These are phyloP conservation scores for Proisotoma minuta DNA, from an alignment of 2,888 invertebrate species.

Conservation along the genomic window DNA sequence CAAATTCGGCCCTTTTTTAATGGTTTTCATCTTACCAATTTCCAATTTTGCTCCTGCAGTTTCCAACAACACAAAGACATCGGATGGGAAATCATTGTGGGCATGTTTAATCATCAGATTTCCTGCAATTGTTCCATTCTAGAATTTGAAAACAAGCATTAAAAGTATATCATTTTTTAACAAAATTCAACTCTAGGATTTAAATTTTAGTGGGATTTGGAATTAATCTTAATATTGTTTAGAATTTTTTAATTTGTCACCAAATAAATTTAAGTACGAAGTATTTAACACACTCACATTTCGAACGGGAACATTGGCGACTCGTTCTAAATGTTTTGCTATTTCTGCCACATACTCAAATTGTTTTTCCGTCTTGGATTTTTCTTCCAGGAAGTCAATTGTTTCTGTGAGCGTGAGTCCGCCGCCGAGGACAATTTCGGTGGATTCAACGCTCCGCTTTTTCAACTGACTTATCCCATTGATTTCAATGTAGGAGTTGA, in stretches of 20 bases:
- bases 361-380: slow-evolving; percentile 46
- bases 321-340: slow-evolving; percentile 62
- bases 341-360: slow-evolving; percentile 60
- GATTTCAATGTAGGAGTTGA: slow-evolving; percentile 27
- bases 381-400: slow-evolving; percentile 53
- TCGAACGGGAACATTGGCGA: slow-evolving; percentile 67
- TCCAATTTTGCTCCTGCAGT: slow-evolving; percentile 48
- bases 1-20: background rate
- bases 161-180: too few species aligned
- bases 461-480: slow-evolving; percentile 31
- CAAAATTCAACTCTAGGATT: too few species aligned
- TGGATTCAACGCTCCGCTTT: slow-evolving; percentile 25
- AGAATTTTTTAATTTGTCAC: too few species aligned
- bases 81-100: slow-evolving; percentile 66
- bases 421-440: slow-evolving; percentile 53
- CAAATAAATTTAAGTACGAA: too few species aligned
- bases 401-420: slow-evolving; percentile 59
- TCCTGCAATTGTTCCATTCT: slow-evolving; percentile 62
- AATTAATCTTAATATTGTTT: too few species aligned
- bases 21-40: slow-evolving; percentile 43
- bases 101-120: slow-evolving; percentile 66
- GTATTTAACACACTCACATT: slow-evolving; percentile 62
- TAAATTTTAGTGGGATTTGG: too few species aligned
- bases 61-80: slow-evolving; percentile 61
- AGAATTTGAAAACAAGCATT: background rate